Conservation (phyloP, 2,888 invertebrate species). For the Gisinianus flammeolus region DNA sequence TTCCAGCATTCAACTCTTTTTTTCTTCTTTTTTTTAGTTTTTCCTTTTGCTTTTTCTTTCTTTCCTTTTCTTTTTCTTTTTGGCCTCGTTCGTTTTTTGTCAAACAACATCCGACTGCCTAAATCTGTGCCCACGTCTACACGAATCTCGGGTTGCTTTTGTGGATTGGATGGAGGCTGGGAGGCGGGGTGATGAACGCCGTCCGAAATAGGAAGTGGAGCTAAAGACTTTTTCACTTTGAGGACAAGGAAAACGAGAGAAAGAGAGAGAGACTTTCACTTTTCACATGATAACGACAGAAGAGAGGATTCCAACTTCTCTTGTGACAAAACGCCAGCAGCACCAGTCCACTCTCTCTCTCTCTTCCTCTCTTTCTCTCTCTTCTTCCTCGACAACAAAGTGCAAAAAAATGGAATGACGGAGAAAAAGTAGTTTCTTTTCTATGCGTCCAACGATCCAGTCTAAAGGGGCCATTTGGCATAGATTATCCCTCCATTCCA, state of each 20-base stretch:
- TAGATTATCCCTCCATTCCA: conserved; percentile 6
- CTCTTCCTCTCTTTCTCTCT: not conserved
- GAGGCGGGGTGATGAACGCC: not conserved
- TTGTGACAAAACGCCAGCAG: conserved; percentile 1
- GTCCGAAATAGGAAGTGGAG: not conserved
- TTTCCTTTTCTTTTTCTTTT: not conserved
- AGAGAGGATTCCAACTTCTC: too few relatives aligned
- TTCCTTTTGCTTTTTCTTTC: too few relatives aligned
- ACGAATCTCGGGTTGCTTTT: too few relatives aligned
- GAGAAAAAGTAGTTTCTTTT: conserved; percentile 18
- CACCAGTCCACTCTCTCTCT: not conserved
- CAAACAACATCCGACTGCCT: not conserved
- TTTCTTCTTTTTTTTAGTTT: not conserved
- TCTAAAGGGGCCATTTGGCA: conserved; percentile 21
- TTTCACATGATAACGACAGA: too few relatives aligned
- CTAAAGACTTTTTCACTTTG: conserved; percentile 12
- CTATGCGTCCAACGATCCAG: not conserved
- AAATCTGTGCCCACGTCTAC: not conserved
- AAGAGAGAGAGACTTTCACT: too few relatives aligned
- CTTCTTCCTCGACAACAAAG: not conserved
- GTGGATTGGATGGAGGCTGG: not conserved
- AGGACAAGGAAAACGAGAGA: too few relatives aligned
- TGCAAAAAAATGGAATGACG: conserved; percentile 10
- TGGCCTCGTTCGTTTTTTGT: too few relatives aligned
- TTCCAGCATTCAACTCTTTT: not conserved